These are phyloP conservation scores for Crotalus helleri DNA, from an alignment of 2,113 vertebrate genomes.

Conservation along the genomic window DNA sequence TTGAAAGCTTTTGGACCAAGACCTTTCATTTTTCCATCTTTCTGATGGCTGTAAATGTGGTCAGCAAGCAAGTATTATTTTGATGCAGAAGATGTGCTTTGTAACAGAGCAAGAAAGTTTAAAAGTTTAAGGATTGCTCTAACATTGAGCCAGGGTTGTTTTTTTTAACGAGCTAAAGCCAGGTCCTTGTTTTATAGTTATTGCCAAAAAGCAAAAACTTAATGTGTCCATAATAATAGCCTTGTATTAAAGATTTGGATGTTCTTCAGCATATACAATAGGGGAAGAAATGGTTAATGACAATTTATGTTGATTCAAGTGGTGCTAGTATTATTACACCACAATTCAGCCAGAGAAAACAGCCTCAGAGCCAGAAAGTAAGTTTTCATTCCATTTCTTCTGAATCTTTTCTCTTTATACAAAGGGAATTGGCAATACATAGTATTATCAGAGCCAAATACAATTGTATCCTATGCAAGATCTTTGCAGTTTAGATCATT, in stretches of 20 bases:
- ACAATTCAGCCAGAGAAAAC: conserved; percentile 15
- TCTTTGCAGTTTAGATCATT: background rate
- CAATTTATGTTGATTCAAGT: background rate
- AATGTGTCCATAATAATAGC: background rate
- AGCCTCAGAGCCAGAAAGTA: conserved; percentile 1
- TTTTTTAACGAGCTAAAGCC: background rate
- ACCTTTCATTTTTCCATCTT: background rate
- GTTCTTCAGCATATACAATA: background rate
- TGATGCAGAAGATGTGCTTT: background rate
- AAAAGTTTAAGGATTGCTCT: background rate
- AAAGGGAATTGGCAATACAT: background rate
- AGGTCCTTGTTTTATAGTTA: background rate
- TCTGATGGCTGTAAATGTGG: background rate
- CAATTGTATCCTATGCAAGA: conserved; percentile 10
- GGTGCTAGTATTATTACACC: conserved; percentile 17
- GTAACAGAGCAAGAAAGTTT: background rate
- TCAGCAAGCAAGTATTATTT: background rate
- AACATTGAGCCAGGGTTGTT: background rate
- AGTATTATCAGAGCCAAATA: background rate
- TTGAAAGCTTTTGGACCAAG: background rate
- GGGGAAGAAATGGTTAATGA: conserved; percentile 6
- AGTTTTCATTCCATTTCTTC: background rate
- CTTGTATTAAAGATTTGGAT: background rate
- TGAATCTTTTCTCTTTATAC: background rate
- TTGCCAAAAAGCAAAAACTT: background rate